Evolutionary conservation across 2,113 vertebrate genomes (phyloP), one percentile per base, ranked within the genome.

Genomic region (Serilophus lunatus): DNA sequence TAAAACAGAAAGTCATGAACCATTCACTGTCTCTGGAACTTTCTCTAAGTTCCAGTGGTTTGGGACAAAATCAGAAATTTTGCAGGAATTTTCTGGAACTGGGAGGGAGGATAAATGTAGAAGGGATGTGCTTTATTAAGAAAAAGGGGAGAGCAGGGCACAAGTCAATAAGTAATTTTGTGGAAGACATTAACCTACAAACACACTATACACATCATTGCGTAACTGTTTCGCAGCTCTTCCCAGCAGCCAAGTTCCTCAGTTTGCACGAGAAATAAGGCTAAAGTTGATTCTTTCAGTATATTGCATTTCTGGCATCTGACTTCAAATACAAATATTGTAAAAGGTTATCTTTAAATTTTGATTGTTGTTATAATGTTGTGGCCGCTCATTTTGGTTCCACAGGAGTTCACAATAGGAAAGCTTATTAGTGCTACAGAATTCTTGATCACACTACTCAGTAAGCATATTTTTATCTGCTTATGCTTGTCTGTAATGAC

Each of bases 141-240:
- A 68, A 59, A 60, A 59, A 66, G 50, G 23, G 0, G 4, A 1
- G 6, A 1, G 6, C 8, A 4, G 1, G 24, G 2, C 14, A 86
- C 13, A 50, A 31, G 29, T 33, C 24, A 4, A 3, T 61, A 66
- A 42, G 14, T 71, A 2, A 47, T 88, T 79, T 85, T 60, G 44
- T 71, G 35, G 51, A 76, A 88, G 19, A 26, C 2, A 0, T 44
- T 71, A 47, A 25, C 35, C 24, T 87, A 64, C 15, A 54, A 47
- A 71, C 9, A n/a, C 42, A 26, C 42, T 8, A 7, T 23, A 12
- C 49, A 45, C 35, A 15, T 81, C 29, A 60, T 74, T 10, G 2
- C 42, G 33, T 74, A 86, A 82, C 56, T 70, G 38, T 65, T 71
- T 17, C 64, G 35, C 47, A 63, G 35, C 60, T 69, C 42, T 84